Base-by-base conservation (phyloP, 2,888 invertebrate genomes). In the Elmis aenea region DNA sequence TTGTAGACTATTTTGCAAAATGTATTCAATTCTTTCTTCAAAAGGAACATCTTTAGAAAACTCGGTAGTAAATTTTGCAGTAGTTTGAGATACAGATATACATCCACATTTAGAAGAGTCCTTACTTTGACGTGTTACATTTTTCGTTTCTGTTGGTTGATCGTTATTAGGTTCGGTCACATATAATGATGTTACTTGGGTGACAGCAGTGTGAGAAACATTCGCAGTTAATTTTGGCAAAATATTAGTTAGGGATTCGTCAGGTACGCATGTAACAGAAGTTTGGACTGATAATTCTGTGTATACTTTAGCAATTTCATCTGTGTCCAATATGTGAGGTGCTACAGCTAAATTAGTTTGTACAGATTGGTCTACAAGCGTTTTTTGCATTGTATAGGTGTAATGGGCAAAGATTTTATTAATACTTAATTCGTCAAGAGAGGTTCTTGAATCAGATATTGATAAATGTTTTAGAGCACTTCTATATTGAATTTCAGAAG, bases 331-430 rank as follows among this genome's bases (percentile, higher is more conserved):
- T 18, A 58, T 33, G 33, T 52, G 50, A 4, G 59, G 59, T 8
- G 33, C 25, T 3, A 58, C 59, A 3, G 33, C 46, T 2, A 59
- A 26, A 26, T 33, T 32, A 1, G 58, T 59, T 47, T 58, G 57
- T 3, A 36, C 38, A 15, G 39, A 46, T 30, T 15, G 12, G 4
- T 50, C 44, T 9, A 28, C 10, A 2, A 20, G 3, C 2, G 22
- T 5, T 14, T 23, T 26, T 20, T 35, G 23, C 30, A 31, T 26
- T 23, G 5, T 23, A 6, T 9, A 5, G 5, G 9, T 5, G 5
- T 23, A 10, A n/a, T 5, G 6, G 10, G 9, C 8, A 5, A 23
- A 6, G 10, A n/a, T 6, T 6, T 8, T 8, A 18, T 8, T 18
- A 18, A 18, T 18, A 8, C 18, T 18, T 5, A 6, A 6, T 5